Evolutionary conservation across 2,888 invertebrate species (phyloP).

Genomic region (Dioctria linearis): DNA sequence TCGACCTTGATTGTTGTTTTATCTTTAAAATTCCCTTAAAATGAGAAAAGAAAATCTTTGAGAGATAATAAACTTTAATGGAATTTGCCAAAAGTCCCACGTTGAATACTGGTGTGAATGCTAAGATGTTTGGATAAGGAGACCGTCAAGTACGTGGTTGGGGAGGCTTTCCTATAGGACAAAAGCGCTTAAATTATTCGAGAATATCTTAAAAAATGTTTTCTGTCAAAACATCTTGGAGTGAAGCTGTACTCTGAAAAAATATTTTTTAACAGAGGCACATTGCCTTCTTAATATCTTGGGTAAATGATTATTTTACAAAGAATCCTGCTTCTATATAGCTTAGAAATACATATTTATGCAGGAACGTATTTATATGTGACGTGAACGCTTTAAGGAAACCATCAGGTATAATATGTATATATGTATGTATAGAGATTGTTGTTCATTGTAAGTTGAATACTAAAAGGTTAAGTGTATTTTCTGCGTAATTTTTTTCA

Average conservation of each 20-base stretch:
- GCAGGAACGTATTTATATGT: neutral
- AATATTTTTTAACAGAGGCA: constrained; percentile 34
- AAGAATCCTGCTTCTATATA: constrained; percentile 11
- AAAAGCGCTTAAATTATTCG: constrained; percentile 28
- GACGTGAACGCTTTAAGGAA: constrained; percentile 15
- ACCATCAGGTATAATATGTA: neutral
- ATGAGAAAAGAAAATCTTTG: constrained; percentile 34
- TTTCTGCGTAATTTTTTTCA: constrained; percentile 27
- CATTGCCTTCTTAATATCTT: constrained; percentile 32
- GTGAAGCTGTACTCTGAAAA: constrained; percentile 33
- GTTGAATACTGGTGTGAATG: constrained; percentile 12
- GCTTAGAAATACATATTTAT: neutral
- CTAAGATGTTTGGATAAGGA: constrained; percentile 30
- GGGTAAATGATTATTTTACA: constrained; percentile 46
- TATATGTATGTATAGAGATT: too few relatives aligned
- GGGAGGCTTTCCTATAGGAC: neutral
- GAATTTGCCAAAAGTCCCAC: constrained; percentile 13
- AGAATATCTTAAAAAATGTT: constrained; percentile 30
- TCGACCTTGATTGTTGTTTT: constrained; percentile 29
- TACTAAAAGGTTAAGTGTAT: constrained; percentile 5
- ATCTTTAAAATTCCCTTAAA: constrained; percentile 12
- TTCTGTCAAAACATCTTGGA: constrained; percentile 38
- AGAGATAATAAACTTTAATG: constrained; percentile 39
- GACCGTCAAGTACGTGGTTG: constrained; percentile 1
- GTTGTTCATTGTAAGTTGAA: too few relatives aligned